phyloP scores from a whole-genome alignment of 2,113 vertebrate genomes.

The Paedocypris sp. region DNA sequence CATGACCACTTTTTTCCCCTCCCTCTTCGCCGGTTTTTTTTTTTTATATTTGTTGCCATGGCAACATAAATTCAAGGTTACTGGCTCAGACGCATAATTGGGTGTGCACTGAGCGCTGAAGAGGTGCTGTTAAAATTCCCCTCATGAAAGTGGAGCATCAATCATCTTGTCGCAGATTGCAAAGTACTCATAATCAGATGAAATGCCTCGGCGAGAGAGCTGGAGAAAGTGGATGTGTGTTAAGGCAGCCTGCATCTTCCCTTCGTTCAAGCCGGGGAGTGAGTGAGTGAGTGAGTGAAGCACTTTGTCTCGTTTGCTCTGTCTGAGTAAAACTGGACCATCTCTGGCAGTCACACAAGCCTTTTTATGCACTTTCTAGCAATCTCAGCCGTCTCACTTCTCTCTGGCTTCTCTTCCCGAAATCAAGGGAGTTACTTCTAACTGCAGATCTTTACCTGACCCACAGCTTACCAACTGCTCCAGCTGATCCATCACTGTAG shows the following conservation, averaged over 20 bases:
- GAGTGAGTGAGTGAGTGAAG: too few relatives aligned
- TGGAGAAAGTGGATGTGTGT: constrained; percentile 34
- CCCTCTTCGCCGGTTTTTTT: not conserved
- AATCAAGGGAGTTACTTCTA: constrained; percentile 68
- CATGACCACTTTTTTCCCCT: constrained; percentile 72
- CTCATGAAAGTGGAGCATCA: constrained; percentile 95
- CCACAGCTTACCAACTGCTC: too few relatives aligned
- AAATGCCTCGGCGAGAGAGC: constrained; percentile 75
- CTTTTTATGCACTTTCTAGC: constrained; percentile 38
- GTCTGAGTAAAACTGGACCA: constrained; percentile 34
- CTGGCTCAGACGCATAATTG: constrained; percentile 99
- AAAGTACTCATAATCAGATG: constrained; percentile 90
- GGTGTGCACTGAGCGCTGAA: constrained; percentile 90
- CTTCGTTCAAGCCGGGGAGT: constrained; percentile 30
- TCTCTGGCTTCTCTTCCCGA: constrained; percentile 56
- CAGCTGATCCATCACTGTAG: too few relatives aligned
- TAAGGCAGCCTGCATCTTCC: constrained; percentile 61
- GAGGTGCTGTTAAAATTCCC: constrained; percentile 99
- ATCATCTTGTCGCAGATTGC: constrained; percentile 90
- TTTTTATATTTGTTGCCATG: constrained; percentile 82
- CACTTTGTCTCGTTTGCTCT: constrained; percentile 7
- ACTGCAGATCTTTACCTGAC: constrained; percentile 63
- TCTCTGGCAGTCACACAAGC: constrained; percentile 34
- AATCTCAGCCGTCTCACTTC: constrained; percentile 52
- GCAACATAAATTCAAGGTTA: constrained; percentile 99